These are phyloP conservation scores for Astropecten irregularis DNA, from an alignment of 53 echinoderm and acorn worm genomes.

Conservation along the genomic window DNA sequence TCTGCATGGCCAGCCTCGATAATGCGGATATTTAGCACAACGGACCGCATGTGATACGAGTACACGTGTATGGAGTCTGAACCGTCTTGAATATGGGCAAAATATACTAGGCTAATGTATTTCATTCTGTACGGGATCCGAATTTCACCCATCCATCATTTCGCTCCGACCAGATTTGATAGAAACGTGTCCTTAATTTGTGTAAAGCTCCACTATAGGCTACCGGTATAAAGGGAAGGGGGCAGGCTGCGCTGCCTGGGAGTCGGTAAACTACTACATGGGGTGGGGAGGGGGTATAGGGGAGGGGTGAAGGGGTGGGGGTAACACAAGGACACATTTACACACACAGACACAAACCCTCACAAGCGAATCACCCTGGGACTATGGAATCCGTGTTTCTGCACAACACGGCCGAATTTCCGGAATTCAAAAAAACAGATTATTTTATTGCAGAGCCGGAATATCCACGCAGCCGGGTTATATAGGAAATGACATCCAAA, in stretches of 20 bases:
- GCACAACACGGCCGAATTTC: constrained; percentile 23
- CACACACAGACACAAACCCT: neutral
- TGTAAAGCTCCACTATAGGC: neutral
- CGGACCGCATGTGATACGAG: too few species aligned
- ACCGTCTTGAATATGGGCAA: too few species aligned
- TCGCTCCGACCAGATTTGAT: constrained; percentile 3
- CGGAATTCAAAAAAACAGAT: neutral
- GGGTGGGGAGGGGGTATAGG: too few species aligned
- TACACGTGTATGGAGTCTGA: too few species aligned
- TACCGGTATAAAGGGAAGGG: neutral
- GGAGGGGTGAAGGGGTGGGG: too few species aligned
- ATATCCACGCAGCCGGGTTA: too few species aligned
- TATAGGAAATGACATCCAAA: too few species aligned
- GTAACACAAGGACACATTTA: too few species aligned
- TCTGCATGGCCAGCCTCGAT: too few species aligned
- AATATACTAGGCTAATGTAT: constrained; percentile 56
- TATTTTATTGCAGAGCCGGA: constrained; percentile 43
- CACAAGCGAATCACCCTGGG: constrained; percentile 22
- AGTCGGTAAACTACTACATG: constrained; percentile 10
- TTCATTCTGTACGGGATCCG: constrained; percentile 1
- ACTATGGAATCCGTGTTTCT: constrained; percentile 17
- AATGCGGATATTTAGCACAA: too few species aligned
- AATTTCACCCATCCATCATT: constrained; percentile 41
- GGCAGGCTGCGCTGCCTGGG: neutral
- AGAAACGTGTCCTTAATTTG: constrained; percentile 50